Base-by-base conservation (phyloP, 2,888 invertebrate species). In the Cylindroiulus punctatus region DNA sequence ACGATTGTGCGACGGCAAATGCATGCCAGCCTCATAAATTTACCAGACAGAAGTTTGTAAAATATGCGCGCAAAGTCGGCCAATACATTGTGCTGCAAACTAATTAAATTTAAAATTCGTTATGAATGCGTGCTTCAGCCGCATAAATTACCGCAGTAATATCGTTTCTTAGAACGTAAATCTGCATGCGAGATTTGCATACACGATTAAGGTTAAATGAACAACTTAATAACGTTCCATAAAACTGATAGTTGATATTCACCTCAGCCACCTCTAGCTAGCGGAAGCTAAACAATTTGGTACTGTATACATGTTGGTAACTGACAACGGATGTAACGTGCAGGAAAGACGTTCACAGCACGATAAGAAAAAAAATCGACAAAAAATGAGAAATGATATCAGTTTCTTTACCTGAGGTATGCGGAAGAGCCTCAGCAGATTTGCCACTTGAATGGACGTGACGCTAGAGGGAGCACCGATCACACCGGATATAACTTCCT, bases 401-500 rank as follows among this genome's bases (percentile, higher is more conserved):
- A 76, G 30, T 76, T 76, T 76, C 5, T 88, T 87, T 89, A 92
- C 92, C 91, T 93, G 98, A 17, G 98, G 98, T 90, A 98, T 98
- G 90, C 95, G 95, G 92, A 98, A 98, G 86, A 98, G 94, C 81
- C 98, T 93, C 87, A 98, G 92, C 87, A 96, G 93, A 92, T 96
- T 98, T 88, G 98, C 98, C 88, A 98, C 98, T 93, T 98, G 98
- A 90, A 98, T 97, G 81, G 97, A 97, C 85, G 98, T 98, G 89
- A 98, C 97, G 89, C 97, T 97, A 76, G 97, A 97, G 22, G 96
- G 95, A 5, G 96, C 96, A 3, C 96, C 96, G 52, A 96, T 95
- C 12, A 96, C 96, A 1, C 96, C 96, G 8, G 96, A 95, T 89
- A 96, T 96, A 84, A 96, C 96, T 91, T 97, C 96, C 52, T 88